Percentiles rank a stretch among this genome's conserved stretches.
Conservation (phyloP, 1,140 invertebrate genomes). For the silkworm (Bombyx mori) region DNA sequence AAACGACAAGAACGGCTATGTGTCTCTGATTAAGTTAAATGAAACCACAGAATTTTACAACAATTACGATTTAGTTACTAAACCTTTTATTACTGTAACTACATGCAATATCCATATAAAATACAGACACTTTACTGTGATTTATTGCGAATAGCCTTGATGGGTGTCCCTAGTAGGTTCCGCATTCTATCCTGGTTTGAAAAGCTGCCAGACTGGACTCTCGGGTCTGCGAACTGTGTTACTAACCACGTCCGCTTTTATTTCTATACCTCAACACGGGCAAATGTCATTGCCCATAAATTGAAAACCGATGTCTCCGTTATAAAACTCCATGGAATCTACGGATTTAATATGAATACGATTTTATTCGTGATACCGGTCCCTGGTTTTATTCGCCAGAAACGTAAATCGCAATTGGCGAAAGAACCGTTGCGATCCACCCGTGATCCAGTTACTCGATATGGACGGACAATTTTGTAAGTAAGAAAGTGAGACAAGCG, state of each 20-base stretch:
- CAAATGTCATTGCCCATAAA: no score
- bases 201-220: slow-evolving; percentile 28
- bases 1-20: no score
- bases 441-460: slow-evolving; percentile 31
- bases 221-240: slow-evolving; percentile 22
- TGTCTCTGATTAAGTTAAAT: no score
- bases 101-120: no score
- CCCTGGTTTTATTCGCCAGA: slow-evolving; percentile 5
- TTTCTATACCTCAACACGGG: slow-evolving; percentile 4
- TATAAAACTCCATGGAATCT: slow-evolving; percentile 8
- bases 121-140: slow-evolving; percentile 5
- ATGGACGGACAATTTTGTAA: slow-evolving; percentile 21
- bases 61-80: no score
- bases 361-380: slow-evolving; percentile 8
- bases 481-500: slow-evolving; percentile 38
- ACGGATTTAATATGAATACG: slow-evolving; percentile 5
- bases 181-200: slow-evolving; percentile 19
- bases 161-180: slow-evolving; percentile 13
- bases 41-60: no score
- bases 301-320: not conserved
- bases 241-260: slow-evolving; percentile 20
- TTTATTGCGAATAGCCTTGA: slow-evolving; percentile 13
- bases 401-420: slow-evolving; percentile 9
- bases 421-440: slow-evolving; percentile 30
- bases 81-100: no score